Percentiles rank a stretch among this genome's conserved stretches.
phyloP scores from a whole-genome alignment of 2,113 vertebrate species.

The Grallaria varia region DNA sequence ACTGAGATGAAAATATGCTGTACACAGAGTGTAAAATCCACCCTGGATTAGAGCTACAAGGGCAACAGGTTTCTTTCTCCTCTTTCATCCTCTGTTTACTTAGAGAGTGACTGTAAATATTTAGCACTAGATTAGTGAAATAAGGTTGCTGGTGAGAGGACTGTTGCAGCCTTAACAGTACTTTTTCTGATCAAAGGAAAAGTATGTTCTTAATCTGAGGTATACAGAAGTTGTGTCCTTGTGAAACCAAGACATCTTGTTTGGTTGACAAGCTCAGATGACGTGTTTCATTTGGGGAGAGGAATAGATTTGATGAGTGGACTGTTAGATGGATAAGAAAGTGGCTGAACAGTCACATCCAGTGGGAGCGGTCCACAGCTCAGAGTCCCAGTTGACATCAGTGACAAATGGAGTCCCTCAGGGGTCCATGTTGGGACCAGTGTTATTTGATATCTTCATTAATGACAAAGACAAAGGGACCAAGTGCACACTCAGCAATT shows the following conservation, averaged over 20 bases:
- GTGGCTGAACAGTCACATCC: background rate
- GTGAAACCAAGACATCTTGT: background rate
- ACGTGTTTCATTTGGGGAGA: background rate
- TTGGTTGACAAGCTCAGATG: background rate
- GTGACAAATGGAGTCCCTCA: background rate
- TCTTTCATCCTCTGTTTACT: background rate
- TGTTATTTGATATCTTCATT: background rate
- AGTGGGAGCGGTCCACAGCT: background rate
- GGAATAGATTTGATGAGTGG: background rate
- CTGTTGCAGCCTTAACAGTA: background rate
- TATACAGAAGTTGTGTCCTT: background rate
- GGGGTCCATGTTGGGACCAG: background rate
- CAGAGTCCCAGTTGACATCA: background rate
- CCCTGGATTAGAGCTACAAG: background rate
- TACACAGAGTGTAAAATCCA: background rate
- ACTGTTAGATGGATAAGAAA: background rate
- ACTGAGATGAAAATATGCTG: background rate
- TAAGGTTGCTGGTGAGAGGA: background rate
- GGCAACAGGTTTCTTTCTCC: background rate
- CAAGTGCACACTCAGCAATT: fast-evolving
- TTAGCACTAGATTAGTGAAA: background rate
- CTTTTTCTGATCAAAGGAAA: background rate
- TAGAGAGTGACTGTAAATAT: background rate
- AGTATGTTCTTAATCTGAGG: background rate
- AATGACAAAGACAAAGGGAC: background rate